phyloP scores from a whole-genome alignment of 2,797 vertebrate species.

The Enteromius treurensis region DNA sequence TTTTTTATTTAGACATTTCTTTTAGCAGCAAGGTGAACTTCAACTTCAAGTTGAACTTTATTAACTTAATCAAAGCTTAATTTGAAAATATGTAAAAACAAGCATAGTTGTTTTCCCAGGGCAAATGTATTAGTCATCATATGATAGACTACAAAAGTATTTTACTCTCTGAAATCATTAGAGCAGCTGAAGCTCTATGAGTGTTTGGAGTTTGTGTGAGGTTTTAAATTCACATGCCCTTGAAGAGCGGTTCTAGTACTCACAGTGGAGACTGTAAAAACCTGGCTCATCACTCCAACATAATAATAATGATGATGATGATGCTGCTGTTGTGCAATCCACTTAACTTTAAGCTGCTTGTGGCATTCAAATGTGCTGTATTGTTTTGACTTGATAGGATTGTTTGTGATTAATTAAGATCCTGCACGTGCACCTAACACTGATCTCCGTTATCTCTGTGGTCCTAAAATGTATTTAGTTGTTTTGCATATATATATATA shows the following conservation, averaged over 20 bases:
- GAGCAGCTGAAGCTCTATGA: slow-evolving; percentile 12
- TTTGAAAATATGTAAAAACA: neutral
- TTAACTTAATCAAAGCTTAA: neutral
- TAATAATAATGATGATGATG: neutral
- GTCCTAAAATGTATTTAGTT: neutral
- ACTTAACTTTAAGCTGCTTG: slow-evolving; percentile 20
- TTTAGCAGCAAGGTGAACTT: neutral
- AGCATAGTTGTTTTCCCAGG: neutral
- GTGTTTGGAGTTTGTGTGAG: slow-evolving; percentile 27
- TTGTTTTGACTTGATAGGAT: slow-evolving; percentile 21
- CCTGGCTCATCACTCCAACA: neutral
- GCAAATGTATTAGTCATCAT: neutral
- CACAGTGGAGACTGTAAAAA: neutral
- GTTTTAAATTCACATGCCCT: neutral
- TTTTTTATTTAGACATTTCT: neutral
- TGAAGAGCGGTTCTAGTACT: neutral
- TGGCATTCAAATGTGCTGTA: neutral
- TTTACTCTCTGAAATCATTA: slow-evolving; percentile 46
- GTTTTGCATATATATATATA: too few species aligned
- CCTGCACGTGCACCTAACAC: neutral
- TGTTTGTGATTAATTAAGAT: neutral
- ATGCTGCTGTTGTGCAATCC: neutral
- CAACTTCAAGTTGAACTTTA: neutral
- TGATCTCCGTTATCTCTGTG: neutral
- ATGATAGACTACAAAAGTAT: neutral